Evolutionary conservation across 2,888 invertebrate species (phyloP).

Genomic region (Zaprionus lineosus): DNA sequence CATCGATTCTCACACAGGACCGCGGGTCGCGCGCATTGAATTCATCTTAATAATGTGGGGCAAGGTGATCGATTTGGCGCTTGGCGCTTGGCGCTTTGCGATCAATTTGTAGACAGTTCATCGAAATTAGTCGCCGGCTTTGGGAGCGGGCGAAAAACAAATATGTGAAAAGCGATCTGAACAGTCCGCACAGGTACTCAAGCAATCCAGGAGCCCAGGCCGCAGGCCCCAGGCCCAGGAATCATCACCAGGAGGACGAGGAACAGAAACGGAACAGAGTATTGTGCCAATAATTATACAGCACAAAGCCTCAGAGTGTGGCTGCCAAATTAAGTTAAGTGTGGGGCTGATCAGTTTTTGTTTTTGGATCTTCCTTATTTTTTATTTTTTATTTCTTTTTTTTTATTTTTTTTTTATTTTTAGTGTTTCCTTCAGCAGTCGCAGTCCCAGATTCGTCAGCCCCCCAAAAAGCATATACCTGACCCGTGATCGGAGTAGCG

Average conservation of each 20-base stretch:
- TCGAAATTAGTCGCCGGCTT: slow-evolving; percentile 61
- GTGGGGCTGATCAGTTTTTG: slow-evolving; percentile 78
- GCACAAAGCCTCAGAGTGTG: slow-evolving; percentile 66
- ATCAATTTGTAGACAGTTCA: slow-evolving; percentile 81
- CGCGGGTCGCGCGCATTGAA: slow-evolving; percentile 50
- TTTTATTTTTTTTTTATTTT: too few species aligned
- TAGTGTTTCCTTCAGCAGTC: slow-evolving; percentile 54
- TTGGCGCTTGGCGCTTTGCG: slow-evolving; percentile 83
- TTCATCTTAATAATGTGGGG: slow-evolving; percentile 68
- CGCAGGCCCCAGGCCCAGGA: slow-evolving; percentile 6
- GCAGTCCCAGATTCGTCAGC: slow-evolving; percentile 19
- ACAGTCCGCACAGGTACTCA: not conserved
- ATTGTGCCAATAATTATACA: slow-evolving; percentile 80
- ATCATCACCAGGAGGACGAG: too few species aligned
- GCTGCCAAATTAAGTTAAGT: slow-evolving; percentile 83
- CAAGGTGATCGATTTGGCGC: slow-evolving; percentile 83
- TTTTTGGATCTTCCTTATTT: too few species aligned
- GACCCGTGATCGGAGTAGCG: too few species aligned
- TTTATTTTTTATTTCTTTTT: too few species aligned
- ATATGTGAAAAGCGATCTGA: slow-evolving; percentile 56
- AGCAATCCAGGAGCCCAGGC: not conserved
- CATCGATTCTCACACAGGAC: slow-evolving; percentile 68
- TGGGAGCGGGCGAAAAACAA: slow-evolving; percentile 51
- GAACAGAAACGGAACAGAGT: slow-evolving; percentile 37
- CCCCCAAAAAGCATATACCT: too few species aligned